These are phyloP conservation scores for Micronycteris hirsuta DNA, from an alignment of 2,113 vertebrate genomes.

Conservation along the genomic window DNA sequence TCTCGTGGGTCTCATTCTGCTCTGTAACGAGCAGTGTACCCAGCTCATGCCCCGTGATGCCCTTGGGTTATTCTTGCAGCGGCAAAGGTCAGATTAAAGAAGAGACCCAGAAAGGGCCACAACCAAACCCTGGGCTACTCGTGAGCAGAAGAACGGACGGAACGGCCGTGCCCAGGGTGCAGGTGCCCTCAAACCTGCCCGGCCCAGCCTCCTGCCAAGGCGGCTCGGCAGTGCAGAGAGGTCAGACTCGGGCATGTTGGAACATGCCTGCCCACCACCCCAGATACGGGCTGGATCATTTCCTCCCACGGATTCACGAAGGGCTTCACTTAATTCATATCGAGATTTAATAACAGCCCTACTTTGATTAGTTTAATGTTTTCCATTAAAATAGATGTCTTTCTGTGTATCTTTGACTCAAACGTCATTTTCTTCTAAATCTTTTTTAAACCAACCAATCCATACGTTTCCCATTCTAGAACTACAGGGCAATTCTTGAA, in stretches of 20 bases:
- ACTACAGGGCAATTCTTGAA: neutral
- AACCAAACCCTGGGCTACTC: neutral
- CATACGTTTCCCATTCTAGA: neutral
- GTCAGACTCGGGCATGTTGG: fast-evolving
- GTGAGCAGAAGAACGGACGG: neutral
- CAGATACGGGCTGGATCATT: neutral
- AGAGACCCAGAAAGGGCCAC: neutral
- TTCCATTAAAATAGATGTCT: neutral
- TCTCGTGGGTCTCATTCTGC: neutral
- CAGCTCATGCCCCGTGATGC: neutral
- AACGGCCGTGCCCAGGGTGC: too few species aligned
- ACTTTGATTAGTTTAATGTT: neutral
- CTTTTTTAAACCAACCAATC: neutral
- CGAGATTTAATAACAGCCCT: neutral
- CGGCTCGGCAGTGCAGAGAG: neutral
- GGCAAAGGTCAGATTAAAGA: constrained; percentile 16
- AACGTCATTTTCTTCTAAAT: neutral
- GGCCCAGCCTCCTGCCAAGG: neutral
- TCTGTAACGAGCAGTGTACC: neutral
- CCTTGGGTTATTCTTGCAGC: neutral
- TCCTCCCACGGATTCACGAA: neutral
- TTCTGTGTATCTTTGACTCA: neutral
- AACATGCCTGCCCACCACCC: neutral
- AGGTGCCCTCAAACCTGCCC: neutral
- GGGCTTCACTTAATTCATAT: neutral